Evolutionary conservation across 2,113 vertebrate genomes (phyloP).

Genomic region (Gopherus flavomarginatus): DNA sequence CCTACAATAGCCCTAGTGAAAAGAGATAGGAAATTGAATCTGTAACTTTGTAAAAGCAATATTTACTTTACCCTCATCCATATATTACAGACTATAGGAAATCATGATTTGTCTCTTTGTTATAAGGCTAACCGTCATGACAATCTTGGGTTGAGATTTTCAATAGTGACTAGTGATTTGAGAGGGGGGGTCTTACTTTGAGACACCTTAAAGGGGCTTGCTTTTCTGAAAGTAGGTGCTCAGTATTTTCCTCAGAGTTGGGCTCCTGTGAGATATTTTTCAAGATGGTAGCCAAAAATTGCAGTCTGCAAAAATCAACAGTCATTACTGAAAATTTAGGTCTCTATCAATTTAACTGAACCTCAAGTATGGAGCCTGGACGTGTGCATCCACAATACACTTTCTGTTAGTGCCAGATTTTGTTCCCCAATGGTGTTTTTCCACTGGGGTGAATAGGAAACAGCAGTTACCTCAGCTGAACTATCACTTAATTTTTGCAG

Average conservation of each 20-base stretch:
- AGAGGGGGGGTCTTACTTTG: background rate
- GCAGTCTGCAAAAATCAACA: background rate
- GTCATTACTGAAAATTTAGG: background rate
- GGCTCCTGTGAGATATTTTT: background rate
- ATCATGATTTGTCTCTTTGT: conserved; percentile 24
- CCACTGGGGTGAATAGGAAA: background rate
- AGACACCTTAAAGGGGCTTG: background rate
- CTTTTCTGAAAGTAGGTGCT: background rate
- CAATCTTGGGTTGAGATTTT: conserved; percentile 52
- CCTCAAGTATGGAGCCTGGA: background rate
- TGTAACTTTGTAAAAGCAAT: conserved; percentile 48
- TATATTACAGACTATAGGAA: conserved; percentile 64
- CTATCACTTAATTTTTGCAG: background rate
- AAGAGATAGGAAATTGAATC: conserved; percentile 68
- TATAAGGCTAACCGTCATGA: conserved; percentile 51
- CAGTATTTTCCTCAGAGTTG: accelerated
- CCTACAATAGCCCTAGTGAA: conserved; percentile 54
- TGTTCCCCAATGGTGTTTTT: background rate
- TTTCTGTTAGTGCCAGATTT: background rate
- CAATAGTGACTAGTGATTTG: background rate
- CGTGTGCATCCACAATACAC: background rate
- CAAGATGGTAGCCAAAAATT: background rate
- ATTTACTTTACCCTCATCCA: conserved; percentile 59
- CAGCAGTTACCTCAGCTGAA: background rate
- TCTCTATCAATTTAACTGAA: background rate